phyloP scores from a whole-genome alignment of 1,140 invertebrate species.

The Heterodera schachtii region DNA sequence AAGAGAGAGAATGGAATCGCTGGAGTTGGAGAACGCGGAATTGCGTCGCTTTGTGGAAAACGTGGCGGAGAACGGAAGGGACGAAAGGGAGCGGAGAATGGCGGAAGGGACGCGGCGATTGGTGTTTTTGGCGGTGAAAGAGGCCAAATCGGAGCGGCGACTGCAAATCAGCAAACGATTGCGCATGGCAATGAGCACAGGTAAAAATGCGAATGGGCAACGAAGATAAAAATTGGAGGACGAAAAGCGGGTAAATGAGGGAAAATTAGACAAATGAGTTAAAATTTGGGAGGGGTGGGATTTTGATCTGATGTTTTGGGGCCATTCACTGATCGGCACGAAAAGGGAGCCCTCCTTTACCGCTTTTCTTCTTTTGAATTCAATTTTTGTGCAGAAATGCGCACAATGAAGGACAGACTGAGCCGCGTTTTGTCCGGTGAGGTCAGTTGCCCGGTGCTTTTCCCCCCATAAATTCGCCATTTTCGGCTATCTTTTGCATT shows the following conservation, averaged over 20 bases:
- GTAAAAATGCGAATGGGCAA: background rate
- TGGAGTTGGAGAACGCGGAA: slow-evolving; percentile 47
- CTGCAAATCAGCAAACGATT: slow-evolving; percentile 29
- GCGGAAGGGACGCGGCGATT: slow-evolving; percentile 51
- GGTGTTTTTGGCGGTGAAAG: slow-evolving; percentile 46
- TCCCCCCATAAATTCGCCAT: no score
- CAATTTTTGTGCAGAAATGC: slow-evolving; percentile 2
- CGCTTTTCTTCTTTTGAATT: no score
- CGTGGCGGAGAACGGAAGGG: slow-evolving; percentile 33
- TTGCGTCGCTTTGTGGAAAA: slow-evolving; percentile 37
- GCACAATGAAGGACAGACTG: slow-evolving; percentile 6
- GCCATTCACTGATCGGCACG: no score
- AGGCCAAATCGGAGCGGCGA: slow-evolving; percentile 38
- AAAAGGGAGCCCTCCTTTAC: no score
- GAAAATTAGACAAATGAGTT: no score
- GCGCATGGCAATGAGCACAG: slow-evolving; percentile 34
- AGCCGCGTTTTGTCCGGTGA: slow-evolving; percentile 1
- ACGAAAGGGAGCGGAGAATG: slow-evolving; percentile 52
- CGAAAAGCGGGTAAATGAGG: no score
- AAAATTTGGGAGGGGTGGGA: no score
- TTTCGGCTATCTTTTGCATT: no score
- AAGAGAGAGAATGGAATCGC: slow-evolving; percentile 23
- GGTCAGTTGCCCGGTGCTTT: slow-evolving; percentile 2
- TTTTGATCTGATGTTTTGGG: no score
- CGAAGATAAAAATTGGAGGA: background rate